Conservation (phyloP, 1,140 invertebrate genomes). For the Ceratina calcarata region DNA sequence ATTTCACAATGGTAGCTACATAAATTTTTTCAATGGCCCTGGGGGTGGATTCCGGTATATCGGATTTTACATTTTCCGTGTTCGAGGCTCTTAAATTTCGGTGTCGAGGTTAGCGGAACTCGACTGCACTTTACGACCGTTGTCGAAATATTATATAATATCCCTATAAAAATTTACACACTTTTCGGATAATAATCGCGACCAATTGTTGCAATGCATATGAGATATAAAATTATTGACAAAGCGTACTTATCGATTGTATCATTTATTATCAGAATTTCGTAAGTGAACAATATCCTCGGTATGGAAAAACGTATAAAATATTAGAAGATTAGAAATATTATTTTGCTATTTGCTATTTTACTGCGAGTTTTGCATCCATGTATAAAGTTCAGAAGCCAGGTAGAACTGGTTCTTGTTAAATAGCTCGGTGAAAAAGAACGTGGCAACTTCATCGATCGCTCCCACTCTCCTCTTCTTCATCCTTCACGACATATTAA, state of each 20-base stretch:
- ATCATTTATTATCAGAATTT: too few relatives aligned
- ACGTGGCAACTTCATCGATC: conserved; percentile 13
- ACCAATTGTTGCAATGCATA: background rate
- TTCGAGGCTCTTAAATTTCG: conserved; percentile 13
- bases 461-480: background rate
- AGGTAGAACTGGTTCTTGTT: background rate
- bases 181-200: background rate
- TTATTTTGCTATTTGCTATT: too few relatives aligned
- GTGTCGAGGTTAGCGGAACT: background rate
- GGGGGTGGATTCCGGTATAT: background rate
- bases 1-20: too few relatives aligned
- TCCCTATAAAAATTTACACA: conserved; percentile 48
- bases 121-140: conserved; percentile 1
- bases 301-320: too few relatives aligned
- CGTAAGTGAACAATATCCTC: too few relatives aligned
- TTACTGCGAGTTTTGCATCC: too few relatives aligned
- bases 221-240: too few relatives aligned
- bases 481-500: conserved; percentile 22
- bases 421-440: background rate
- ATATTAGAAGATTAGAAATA: too few relatives aligned
- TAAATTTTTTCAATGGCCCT: conserved; percentile 14
- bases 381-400: too few relatives aligned
- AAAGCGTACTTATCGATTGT: too few relatives aligned
- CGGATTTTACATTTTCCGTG: conserved; percentile 10
- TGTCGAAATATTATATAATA: conserved; percentile 11